Conservation (phyloP, 1,140 invertebrate genomes). For the Metaphire vulgaris region DNA sequence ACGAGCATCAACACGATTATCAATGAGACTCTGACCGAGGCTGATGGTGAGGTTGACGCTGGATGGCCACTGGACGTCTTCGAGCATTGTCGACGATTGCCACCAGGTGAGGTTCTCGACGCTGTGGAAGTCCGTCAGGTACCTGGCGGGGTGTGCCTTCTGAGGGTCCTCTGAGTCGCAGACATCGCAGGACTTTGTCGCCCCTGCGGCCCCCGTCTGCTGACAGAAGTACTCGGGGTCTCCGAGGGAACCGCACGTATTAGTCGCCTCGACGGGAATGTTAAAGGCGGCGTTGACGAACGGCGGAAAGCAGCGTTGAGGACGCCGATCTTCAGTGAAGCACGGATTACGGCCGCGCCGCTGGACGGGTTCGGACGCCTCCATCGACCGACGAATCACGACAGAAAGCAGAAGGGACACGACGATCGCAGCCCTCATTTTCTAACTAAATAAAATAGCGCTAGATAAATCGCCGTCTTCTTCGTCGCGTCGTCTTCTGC, state of each 20-base stretch:
- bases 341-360: neutral
- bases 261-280: conserved; percentile 73
- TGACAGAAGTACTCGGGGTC: conserved; percentile 49
- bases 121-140: conserved; percentile 91
- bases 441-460: no score
- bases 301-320: conserved; percentile 87
- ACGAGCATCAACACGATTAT: no score
- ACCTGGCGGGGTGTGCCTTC: conserved; percentile 65
- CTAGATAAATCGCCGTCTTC: no score
- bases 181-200: conserved; percentile 35
- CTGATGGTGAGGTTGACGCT: conserved; percentile 48
- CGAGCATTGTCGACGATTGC: conserved; percentile 60
- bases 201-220: conserved; percentile 34
- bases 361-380: no score
- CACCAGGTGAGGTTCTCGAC: conserved; percentile 70
- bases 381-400: no score
- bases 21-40: conserved; percentile 74
- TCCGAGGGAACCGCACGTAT: conserved; percentile 67
- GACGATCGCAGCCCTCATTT: no score
- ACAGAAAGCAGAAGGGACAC: no score
- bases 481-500: no score
- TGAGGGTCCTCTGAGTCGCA: conserved; percentile 14
- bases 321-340: conserved; percentile 54
- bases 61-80: conserved; percentile 45
- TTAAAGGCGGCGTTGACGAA: conserved; percentile 97